Evolutionary conservation across 2,113 vertebrate genomes (phyloP).

Genomic region (Alouatta palliata): DNA sequence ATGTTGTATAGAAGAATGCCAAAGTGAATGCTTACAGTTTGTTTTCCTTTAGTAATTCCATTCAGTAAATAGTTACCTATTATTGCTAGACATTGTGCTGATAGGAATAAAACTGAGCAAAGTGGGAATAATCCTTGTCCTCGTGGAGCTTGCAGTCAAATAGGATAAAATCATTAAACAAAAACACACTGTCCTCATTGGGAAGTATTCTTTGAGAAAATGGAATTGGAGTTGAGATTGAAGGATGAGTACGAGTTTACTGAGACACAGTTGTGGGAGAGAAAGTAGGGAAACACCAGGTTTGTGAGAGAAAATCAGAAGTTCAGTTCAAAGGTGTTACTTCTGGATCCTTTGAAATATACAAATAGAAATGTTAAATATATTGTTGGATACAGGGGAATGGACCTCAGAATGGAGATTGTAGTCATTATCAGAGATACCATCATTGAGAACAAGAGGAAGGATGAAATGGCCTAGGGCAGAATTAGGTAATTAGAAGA

Average conservation of each 20-base stretch:
- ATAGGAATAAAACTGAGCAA: neutral
- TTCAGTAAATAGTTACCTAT: neutral
- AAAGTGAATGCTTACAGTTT: neutral
- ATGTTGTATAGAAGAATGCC: neutral
- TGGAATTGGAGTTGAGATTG: neutral
- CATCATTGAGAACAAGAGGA: neutral
- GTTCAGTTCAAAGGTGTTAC: neutral
- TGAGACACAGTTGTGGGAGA: neutral
- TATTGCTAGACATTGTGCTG: neutral
- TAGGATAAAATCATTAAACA: neutral
- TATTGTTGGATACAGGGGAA: neutral
- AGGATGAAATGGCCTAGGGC: neutral
- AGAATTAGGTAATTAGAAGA: neutral
- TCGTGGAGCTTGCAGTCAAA: neutral
- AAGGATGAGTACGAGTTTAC: neutral
- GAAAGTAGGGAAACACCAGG: neutral
- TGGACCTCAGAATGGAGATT: neutral
- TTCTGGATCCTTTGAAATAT: neutral
- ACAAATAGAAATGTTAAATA: neutral
- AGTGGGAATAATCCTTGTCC: neutral
- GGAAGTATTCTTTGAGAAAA: neutral
- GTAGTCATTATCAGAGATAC: neutral
- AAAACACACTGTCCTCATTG: neutral
- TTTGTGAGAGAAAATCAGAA: neutral
- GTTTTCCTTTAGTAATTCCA: neutral